Evolutionary conservation across 2,888 invertebrate genomes (phyloP), one percentile per base, ranked within the genome.

Genomic region (Germaria angustata): DNA sequence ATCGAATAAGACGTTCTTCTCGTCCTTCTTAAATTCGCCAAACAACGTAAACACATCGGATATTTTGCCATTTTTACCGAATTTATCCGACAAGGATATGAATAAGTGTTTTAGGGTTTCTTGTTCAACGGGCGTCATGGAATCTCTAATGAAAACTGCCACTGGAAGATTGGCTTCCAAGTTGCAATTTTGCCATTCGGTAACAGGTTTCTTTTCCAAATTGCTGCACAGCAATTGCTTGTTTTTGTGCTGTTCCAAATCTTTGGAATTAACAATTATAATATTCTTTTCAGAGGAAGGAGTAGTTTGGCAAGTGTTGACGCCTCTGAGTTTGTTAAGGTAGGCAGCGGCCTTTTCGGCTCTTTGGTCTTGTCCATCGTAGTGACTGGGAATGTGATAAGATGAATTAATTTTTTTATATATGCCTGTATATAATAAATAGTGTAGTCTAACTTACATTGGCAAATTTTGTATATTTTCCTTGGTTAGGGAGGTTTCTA

Each of bases 31-130:
- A 76, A 87, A 91, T 78, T 88, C 87, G 2, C 88, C 90, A 66
- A 91, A 91, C 55, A 91, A 77, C 2, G 88, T 87, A 80, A 91
- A 91, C 9, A 91, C 91, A 87, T 91, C 91, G 57, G 88, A 85
- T 34, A 88, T 57, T 78, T 88, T 89, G 51, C 88, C 89, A 5
- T 66, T 73, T 51, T 86, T 87, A 0, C 91, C 91, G 22, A 91
- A 91, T 57, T 88, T 87, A 8, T 88, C 86, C 7, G 91, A 90
- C 32, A 91, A 84, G 3, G 88, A 86, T 7, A 87, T 72, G 68
- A 89, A 90, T 69, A 90, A 87, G 84, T 91, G 91, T 75, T 89
- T 88, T 49, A 90, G 84, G 39, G 89, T 90, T 68, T 90, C 90
- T 84, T 89, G 87, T 75, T 91, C 89, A n/a, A 89, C 88, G 7